A percentile compares a stretch with the other conserved stretches of the same genome.
phyloP scores from a whole-genome alignment of 1,140 invertebrate genomes.

The Ruditapes philippinarum region DNA sequence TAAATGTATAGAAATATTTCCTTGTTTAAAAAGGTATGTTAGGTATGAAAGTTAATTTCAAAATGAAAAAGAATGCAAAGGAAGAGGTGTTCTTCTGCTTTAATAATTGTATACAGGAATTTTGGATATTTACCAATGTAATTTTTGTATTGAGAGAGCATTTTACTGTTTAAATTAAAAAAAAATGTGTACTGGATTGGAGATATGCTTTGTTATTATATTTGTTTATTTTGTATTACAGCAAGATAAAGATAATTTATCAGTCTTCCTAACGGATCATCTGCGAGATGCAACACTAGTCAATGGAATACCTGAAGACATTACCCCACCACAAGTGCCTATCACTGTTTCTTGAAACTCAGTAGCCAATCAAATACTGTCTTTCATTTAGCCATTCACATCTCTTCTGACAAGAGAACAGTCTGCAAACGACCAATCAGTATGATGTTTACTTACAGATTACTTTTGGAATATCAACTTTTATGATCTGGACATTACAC shows the following conservation, averaged over 20 bases:
- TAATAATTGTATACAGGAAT: too few relatives aligned
- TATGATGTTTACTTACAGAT: too few relatives aligned
- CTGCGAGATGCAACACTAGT: constrained; percentile 60
- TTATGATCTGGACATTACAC: too few relatives aligned
- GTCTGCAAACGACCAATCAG: too few relatives aligned
- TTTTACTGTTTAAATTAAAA: not conserved
- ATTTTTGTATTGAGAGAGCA: not conserved
- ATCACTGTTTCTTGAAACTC: constrained; percentile 33
- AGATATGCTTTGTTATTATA: not conserved
- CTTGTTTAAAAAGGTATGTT: too few relatives aligned
- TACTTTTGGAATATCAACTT: too few relatives aligned
- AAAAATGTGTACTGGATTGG: not conserved
- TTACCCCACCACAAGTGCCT: constrained; percentile 36
- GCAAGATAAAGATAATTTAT: constrained; percentile 90
- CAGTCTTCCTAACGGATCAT: constrained; percentile 90
- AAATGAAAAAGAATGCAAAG: too few relatives aligned
- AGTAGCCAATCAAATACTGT: not conserved
- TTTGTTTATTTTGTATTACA: not conserved
- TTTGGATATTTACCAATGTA: too few relatives aligned
- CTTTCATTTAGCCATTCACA: constrained; percentile 18
- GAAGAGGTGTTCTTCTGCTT: too few relatives aligned
- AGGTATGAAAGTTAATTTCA: too few relatives aligned
- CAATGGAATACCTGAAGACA: constrained; percentile 18
- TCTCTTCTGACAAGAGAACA: not conserved
- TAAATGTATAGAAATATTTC: too few relatives aligned